Base-by-base conservation (phyloP, 2,888 invertebrate species). In the Apotomis turbidana region DNA sequence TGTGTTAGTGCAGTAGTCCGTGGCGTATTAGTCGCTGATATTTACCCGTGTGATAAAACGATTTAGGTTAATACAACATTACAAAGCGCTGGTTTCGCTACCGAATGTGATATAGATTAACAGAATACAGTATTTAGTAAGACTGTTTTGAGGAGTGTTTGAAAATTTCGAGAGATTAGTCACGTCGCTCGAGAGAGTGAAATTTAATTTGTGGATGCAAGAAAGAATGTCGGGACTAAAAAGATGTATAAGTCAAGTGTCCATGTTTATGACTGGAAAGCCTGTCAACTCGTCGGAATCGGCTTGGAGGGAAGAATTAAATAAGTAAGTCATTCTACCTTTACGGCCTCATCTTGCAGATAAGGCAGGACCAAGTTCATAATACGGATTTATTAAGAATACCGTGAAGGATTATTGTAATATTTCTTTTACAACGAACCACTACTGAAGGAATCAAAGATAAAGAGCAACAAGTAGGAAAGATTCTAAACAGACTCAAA, bases 251-350 rank as follows among this genome's bases (percentile, higher is more conserved):
- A 96, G 96, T 80, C 96, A 96, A 85, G 94, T 96, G 78, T 96
- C 96, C 62, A 95, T 96, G 95, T 94, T 96, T 90, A 94, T 96
- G 88, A 95, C 96, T 74, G 95, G 95, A 79, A 96, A 96, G 80
- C 96, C 96, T 54, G 94, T 95, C 76, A 95, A 95, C 82, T 96
- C 96, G 12, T 95, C 95, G 70, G 96, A 96, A 79, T 94, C 95
- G 74, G 95, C 95, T 54, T 96, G 96, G 96, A 94, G 94, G 78
- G 96, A 96, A 79, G 96, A 96, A 84, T 87, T 94, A 80, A 91
- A 95, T 77, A 96, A 95, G 96, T 96, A 93, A 90, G 93, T 90
- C 76, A 49, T 10, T 10, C 6, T 12, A 46, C 36, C 51, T n/a
- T 55, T 6, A 36, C 6, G 10, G 49, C 49, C 6, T 9, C 3